Base-by-base conservation (phyloP, 2,113 vertebrate species). In the Lutjanus erythropterus region DNA sequence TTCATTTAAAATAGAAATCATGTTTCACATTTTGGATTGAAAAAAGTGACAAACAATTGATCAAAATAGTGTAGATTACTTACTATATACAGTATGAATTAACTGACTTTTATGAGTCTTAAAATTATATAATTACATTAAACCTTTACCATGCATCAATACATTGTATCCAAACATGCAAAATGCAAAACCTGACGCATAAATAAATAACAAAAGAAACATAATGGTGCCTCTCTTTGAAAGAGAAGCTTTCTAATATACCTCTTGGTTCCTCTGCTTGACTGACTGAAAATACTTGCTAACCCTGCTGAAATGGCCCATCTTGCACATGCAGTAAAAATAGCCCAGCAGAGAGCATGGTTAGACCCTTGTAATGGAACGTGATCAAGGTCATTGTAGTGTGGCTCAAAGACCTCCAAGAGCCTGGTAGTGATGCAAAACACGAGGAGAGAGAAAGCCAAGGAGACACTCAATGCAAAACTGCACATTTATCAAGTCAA, bases 261-360 rank as follows among this genome's bases (percentile, higher is more conserved):
- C 44, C 68, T 66, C 23, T 37, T 2, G 25, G 50, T 53, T 79
- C n/a, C 68, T 78, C 72, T 83, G 83, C 61, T 79, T 58, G 64
- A 88, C 70, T 76, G 67, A 58, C 21, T 79, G 66, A 66, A 87
- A 75, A 69, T 42, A 42, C 46, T 71, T 53, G 33, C 50, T 73
- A 59, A 55, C 70, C 68, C 33, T 46, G 71, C 72, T 82, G 58
- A 89, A 72, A 72, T 42, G 66, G 83, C 39, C 66, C 33, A 73
- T 85, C 62, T 60, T 79, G 29, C 72, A 78, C 74, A 78, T 15
- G 80, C 9, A 66, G 59, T 65, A 88, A 87, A 91, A 88, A 89
- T 77, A 91, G 68, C 73, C 60, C 67, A 44, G 73, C 42, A 35
- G 39, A 65, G 50, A 59, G 31, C 29, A 46, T 4, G 18, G 33